phyloP scores from a whole-genome alignment of 2,113 vertebrate genomes.

The Rattus norvegicus region GRCr8 NC_086019.1:229293501-229294000 shows the following conservation, averaged over 20 bases:
- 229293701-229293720: neutral
- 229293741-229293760: neutral
- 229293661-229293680: neutral
- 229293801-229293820: neutral
- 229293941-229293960: neutral
- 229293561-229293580: neutral
- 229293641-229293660: neutral
- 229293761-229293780: neutral
- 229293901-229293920: neutral
- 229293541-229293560: neutral
- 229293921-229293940: neutral
- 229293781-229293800: neutral
- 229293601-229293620: neutral
- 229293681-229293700: neutral
- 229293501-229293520: neutral
- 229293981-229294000: neutral
- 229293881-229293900: neutral
- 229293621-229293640: neutral
- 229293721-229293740: neutral
- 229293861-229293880: neutral
- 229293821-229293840: neutral
- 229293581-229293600: neutral
- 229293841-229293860: neutral
- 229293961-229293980: neutral
- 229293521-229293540: neutral